phyloP scores from a whole-genome alignment of 2,797 vertebrate genomes.

The Danio kyathit region DNA sequence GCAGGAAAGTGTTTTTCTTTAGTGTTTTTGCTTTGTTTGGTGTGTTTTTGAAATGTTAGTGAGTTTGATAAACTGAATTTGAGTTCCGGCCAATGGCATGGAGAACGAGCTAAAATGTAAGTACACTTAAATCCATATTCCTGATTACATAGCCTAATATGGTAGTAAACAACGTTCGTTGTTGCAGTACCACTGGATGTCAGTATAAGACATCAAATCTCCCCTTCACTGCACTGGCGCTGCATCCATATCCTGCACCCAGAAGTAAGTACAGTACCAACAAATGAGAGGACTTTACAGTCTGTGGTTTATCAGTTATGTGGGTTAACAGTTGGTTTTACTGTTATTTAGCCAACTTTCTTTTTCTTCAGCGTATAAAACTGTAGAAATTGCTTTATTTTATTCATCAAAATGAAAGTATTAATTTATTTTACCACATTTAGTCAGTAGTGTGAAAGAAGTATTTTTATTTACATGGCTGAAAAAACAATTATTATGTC shows the following conservation, averaged over 20 bases:
- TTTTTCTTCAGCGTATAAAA: too few species aligned
- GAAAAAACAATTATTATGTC: too few species aligned
- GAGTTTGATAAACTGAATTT: background rate
- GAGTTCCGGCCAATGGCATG: background rate
- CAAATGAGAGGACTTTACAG: background rate
- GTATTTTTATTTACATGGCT: too few species aligned
- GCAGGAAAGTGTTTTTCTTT: constrained; percentile 12
- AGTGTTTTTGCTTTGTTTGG: background rate
- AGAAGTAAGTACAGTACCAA: background rate
- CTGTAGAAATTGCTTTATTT: too few species aligned
- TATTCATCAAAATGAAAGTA: too few species aligned
- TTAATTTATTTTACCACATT: too few species aligned
- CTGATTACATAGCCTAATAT: background rate
- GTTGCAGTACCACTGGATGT: constrained; percentile 55
- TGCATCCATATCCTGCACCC: background rate
- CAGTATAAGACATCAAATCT: constrained; percentile 53
- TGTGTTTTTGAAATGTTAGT: background rate
- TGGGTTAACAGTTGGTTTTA: background rate
- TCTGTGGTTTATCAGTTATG: background rate
- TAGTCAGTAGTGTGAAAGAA: too few species aligned
- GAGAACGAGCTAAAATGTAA: background rate
- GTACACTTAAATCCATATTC: background rate
- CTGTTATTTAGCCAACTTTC: background rate
- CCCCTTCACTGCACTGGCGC: background rate
- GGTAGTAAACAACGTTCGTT: background rate